Percentiles rank a stretch among this genome's conserved stretches.
phyloP scores from a whole-genome alignment of 2,888 invertebrate genomes.

The Erebia palarica region DNA sequence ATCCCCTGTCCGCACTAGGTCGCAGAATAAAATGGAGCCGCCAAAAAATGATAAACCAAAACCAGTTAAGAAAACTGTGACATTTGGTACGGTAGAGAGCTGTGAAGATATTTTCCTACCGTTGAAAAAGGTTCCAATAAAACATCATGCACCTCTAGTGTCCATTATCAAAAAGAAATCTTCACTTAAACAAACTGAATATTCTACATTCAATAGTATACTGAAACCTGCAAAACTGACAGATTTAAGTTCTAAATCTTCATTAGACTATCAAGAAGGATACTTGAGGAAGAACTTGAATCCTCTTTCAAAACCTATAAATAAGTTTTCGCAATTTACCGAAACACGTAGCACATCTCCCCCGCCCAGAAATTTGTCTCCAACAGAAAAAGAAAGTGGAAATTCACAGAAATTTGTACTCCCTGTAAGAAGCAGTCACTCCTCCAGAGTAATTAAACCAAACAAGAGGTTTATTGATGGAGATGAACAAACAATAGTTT shows the following conservation, averaged over 20 bases:
- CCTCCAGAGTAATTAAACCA: constrained; percentile 93
- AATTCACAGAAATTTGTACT: constrained; percentile 85
- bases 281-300: constrained; percentile 75
- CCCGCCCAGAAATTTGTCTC: constrained; percentile 70
- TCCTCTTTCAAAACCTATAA: constrained; percentile 74
- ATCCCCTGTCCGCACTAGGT: constrained; percentile 75
- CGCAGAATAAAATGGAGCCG: constrained; percentile 79
- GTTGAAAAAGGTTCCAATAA: constrained; percentile 80
- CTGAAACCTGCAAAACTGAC: constrained; percentile 84
- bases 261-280: constrained; percentile 75
- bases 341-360: constrained; percentile 75
- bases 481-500: constrained; percentile 72
- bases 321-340: constrained; percentile 75
- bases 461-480: constrained; percentile 92
- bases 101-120: constrained; percentile 83
- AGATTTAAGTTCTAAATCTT: constrained; percentile 83
- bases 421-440: constrained; percentile 91
- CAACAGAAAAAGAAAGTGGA: constrained; percentile 64
- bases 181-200: constrained; percentile 79
- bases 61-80: constrained; percentile 84
- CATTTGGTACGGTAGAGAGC: constrained; percentile 84
- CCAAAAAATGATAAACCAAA: constrained; percentile 71
- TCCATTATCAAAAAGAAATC: constrained; percentile 86
- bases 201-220: constrained; percentile 82
- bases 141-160: constrained; percentile 83